These are phyloP conservation scores for Tachysurus fulvidraco DNA, from an alignment of 2,113 vertebrate species.

Conservation along the genomic window DNA sequence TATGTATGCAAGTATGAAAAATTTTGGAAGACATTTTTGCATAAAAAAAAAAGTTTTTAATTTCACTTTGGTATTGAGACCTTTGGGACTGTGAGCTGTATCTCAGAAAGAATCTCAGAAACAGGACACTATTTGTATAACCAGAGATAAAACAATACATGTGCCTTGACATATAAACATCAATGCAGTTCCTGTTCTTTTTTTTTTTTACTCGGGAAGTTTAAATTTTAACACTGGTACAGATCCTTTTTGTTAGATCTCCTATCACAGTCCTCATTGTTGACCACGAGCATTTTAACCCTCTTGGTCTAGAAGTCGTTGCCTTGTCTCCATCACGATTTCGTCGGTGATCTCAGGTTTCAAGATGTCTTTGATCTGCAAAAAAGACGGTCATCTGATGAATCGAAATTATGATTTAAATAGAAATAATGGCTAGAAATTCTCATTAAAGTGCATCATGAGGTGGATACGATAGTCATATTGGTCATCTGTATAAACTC, in stretches of 20 bases:
- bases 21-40: too few relatives aligned
- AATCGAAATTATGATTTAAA: background rate
- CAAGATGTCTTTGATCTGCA: slow-evolving; percentile 92
- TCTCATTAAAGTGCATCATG: background rate
- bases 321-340: slow-evolving; percentile 88
- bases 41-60: too few relatives aligned
- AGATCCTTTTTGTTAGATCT: background rate
- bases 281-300: slow-evolving; percentile 67
- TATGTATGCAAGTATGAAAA: too few relatives aligned
- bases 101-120: background rate
- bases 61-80: too few relatives aligned
- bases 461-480: background rate
- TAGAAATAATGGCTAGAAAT: too few relatives aligned
- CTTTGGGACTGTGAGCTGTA: background rate
- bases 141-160: too few relatives aligned
- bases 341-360: slow-evolving; percentile 92
- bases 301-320: slow-evolving; percentile 86
- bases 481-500: background rate
- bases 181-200: background rate
- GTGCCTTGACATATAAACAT: background rate
- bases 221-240: slow-evolving; percentile 1
- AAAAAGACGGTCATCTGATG: background rate
- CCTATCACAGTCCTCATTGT: too few relatives aligned
- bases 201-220: background rate
- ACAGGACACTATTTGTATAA: background rate